Percentiles rank a stretch among this genome's conserved stretches.
These are phyloP conservation scores for Caenorhabditis sp. DNA, from an alignment of 2,888 invertebrate species.

Conservation along the genomic window DNA sequence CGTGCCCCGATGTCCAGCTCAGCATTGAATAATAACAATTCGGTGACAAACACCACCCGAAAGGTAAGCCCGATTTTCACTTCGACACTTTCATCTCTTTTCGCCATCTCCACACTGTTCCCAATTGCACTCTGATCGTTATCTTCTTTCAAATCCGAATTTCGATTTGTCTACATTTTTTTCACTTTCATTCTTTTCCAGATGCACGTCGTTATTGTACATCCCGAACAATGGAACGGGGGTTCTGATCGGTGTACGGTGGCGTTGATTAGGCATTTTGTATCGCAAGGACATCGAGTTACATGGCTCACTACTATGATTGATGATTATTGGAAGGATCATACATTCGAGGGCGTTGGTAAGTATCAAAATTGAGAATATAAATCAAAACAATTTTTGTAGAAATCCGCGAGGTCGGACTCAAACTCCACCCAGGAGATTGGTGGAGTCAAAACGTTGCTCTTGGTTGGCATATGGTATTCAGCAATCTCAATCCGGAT, in stretches of 20 bases:
- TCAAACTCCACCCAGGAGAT: conserved; percentile 69
- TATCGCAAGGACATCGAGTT: conserved; percentile 56
- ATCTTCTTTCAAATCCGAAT: neutral
- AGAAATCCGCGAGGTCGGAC: conserved; percentile 65
- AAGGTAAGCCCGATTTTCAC: conserved; percentile 8
- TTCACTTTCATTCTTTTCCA: conserved; percentile 6
- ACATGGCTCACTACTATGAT: conserved; percentile 71
- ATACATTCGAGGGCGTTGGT: conserved; percentile 67
- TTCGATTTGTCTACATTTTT: neutral
- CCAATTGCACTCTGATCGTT: conserved; percentile 19
- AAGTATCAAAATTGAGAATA: conserved; percentile 12
- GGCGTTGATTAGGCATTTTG: conserved; percentile 67
- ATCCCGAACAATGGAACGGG: conserved; percentile 71
- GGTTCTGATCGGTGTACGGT: conserved; percentile 70
- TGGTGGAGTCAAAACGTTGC: conserved; percentile 70
- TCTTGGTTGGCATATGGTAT: conserved; percentile 65
- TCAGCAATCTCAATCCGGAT: conserved; percentile 65
- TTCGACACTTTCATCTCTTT: conserved; percentile 27
- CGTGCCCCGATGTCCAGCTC: conserved; percentile 42
- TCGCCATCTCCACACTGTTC: conserved; percentile 44
- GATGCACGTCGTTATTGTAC: conserved; percentile 70
- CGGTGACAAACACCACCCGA: conserved; percentile 9
- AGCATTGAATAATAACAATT: conserved; percentile 33
- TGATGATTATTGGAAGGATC: conserved; percentile 69
- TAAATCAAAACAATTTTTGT: neutral